Evolutionary conservation across 2,797 vertebrate genomes (phyloP), one percentile per base, ranked within the genome.

Genomic region (Salarias fasciatus): DNA sequence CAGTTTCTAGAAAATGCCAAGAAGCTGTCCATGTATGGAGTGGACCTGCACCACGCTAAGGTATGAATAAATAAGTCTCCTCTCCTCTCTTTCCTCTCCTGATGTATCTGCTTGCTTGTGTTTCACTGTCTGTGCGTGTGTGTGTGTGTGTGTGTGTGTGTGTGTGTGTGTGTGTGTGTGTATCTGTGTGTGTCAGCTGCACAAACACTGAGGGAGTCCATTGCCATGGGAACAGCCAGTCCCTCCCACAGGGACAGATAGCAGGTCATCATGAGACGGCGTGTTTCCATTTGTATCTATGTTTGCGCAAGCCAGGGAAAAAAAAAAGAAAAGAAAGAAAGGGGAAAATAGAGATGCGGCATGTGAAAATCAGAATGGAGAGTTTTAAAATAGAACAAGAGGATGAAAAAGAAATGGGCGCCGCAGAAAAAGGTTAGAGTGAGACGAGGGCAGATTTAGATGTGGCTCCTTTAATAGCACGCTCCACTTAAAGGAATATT

Each of bases 1-100:
- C 95, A 97, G 85, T 99, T 98, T 89, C 88, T 99, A 91, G 97
- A 99, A 94, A 98, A 97, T 53, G 96, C 97, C 50, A 99, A 99
- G 93, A 97, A 97, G 57, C 94, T 99, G 44, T 98, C 97, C 55
- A 99, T 99, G 97, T 99, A 98, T 0, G 97, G 97, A 0, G 96
- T 99, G 69, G 97, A 99, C 86, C 92, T 99, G 52, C 97, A 99
- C 89, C 96, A 94, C 38, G 97, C 97, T 47, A 99, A 99, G 96
- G 97, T 99, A 94, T 50, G 37, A 67, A 71, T 63, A 5, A 59
- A 71, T 28, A 30, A 58, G 13, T 38, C 40, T 37, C 4, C 5
- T 50, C 13, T 46, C 4, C 30, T 31, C 63, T 57, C 68, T 84
- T 84, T 86, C 63, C 64, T 28, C 33, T 56, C 45, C 28, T 6